Percentiles rank a stretch among this genome's conserved stretches.
phyloP scores from a whole-genome alignment of 1,140 invertebrate genomes.

The Charaxes varanes region DNA sequence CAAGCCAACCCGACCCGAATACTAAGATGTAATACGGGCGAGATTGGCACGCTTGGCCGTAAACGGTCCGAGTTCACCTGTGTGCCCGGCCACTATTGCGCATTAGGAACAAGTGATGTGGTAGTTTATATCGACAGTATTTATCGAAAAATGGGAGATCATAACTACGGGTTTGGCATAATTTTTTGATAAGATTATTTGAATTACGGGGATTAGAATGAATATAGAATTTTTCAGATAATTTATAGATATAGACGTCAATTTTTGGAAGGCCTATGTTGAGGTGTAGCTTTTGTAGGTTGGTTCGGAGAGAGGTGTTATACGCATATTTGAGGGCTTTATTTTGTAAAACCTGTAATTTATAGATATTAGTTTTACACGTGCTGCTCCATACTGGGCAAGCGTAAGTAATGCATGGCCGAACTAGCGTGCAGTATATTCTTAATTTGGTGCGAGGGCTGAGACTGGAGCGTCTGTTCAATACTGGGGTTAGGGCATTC shows the following conservation, averaged over 20 bases:
- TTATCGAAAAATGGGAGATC: too few relatives aligned
- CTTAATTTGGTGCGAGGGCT: not conserved
- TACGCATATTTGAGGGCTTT: not conserved
- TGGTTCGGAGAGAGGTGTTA: not conserved
- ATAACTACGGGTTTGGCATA: too few relatives aligned
- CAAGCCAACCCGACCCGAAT: too few relatives aligned
- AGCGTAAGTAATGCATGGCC: slow-evolving; percentile 1
- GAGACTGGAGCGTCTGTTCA: not conserved
- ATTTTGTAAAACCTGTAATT: slow-evolving; percentile 1
- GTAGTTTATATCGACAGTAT: too few relatives aligned
- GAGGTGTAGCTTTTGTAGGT: not conserved
- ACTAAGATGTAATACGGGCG: too few relatives aligned
- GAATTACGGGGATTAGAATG: too few relatives aligned
- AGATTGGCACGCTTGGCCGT: too few relatives aligned
- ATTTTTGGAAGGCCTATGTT: not conserved
- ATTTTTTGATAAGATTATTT: too few relatives aligned
- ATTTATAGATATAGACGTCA: too few relatives aligned
- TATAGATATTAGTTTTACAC: not conserved
- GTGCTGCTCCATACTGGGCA: slow-evolving; percentile 3
- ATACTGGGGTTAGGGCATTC: not conserved
- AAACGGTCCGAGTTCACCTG: too few relatives aligned
- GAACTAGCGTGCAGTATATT: not conserved
- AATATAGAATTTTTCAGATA: not conserved
- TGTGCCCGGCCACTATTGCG: too few relatives aligned
- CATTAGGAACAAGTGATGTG: too few relatives aligned